Percentiles rank a stretch among this genome's conserved stretches.
These are phyloP conservation scores for Anolis carolinensis DNA, from an alignment of 2,113 vertebrate genomes.

Conservation along the genomic window DNA sequence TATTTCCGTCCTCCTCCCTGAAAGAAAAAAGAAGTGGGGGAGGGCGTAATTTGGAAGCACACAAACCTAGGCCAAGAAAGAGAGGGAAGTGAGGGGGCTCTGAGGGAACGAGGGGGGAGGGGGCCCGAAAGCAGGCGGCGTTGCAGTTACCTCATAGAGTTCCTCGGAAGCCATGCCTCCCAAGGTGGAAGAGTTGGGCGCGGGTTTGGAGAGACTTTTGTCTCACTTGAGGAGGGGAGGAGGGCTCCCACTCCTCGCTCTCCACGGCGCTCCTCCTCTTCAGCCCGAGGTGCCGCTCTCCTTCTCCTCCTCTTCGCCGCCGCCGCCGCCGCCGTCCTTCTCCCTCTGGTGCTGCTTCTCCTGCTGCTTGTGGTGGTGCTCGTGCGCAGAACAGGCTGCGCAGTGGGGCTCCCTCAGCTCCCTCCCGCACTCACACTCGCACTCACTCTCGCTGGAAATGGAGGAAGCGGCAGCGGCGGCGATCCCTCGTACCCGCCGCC, in stretches of 20 bases:
- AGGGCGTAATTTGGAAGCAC: slow-evolving; percentile 21
- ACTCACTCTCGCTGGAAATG: slow-evolving; percentile 49
- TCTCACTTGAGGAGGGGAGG: slow-evolving; percentile 72
- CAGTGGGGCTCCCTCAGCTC: slow-evolving; percentile 61
- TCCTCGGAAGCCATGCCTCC: slow-evolving; percentile 82
- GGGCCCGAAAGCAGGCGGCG: no score
- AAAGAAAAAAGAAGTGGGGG: slow-evolving; percentile 34
- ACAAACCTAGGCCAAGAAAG: slow-evolving; percentile 35
- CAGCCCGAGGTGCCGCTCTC: slow-evolving; percentile 53
- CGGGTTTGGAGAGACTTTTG: slow-evolving; percentile 74
- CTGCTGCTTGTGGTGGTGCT: slow-evolving; percentile 49
- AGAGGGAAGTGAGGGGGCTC: no score
- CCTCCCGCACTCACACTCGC: slow-evolving; percentile 60
- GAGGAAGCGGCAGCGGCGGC: slow-evolving; percentile 9
- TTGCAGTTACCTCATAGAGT: slow-evolving; percentile 79
- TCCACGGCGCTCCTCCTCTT: slow-evolving; percentile 61
- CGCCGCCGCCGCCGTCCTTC: slow-evolving; percentile 7
- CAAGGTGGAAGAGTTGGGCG: slow-evolving; percentile 67
- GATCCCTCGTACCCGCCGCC: slow-evolving; percentile 36
- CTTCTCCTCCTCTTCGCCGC: slow-evolving; percentile 63
- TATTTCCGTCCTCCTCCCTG: slow-evolving; percentile 72
- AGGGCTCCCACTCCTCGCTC: slow-evolving; percentile 41
- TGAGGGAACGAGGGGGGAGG: no score
- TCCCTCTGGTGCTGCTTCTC: not conserved
- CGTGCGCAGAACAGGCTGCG: slow-evolving; percentile 78